Percentiles rank a stretch among this genome's conserved stretches.
Evolutionary conservation across 2,797 vertebrate genomes (phyloP).

Genomic region (Nyctibius grandis): DNA sequence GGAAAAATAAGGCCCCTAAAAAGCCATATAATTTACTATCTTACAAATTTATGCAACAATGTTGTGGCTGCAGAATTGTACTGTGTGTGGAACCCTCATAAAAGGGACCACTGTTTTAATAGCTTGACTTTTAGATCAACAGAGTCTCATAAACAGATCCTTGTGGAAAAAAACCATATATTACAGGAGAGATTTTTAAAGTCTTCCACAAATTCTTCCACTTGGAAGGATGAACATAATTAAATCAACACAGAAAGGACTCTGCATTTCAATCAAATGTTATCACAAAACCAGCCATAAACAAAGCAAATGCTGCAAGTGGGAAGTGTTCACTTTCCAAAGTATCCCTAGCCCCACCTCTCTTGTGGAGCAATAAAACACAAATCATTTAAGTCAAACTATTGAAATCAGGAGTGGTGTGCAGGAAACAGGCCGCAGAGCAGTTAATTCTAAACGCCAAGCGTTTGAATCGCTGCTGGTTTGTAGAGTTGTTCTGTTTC

Average conservation of each 20-base stretch:
- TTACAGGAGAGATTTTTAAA: neutral
- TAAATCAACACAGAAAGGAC: neutral
- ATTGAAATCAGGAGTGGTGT: neutral
- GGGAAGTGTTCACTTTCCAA: neutral
- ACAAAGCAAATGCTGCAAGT: neutral
- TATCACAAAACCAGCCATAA: neutral
- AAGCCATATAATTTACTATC: neutral
- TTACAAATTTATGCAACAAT: neutral
- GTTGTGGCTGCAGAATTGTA: neutral
- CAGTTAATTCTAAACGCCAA: neutral
- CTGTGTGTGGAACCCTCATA: neutral
- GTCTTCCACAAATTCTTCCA: neutral
- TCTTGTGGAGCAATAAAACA: neutral
- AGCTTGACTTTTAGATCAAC: neutral
- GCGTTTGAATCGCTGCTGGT: neutral
- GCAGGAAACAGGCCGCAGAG: neutral
- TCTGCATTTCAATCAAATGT: neutral
- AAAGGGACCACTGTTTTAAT: neutral
- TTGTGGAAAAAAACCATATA: neutral
- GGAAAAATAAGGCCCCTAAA: neutral
- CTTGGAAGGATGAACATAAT: neutral
- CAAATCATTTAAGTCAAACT: neutral
- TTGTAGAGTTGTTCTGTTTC: neutral
- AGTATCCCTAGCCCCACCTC: neutral
- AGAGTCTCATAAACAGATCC: neutral